Evolutionary conservation across 2,113 vertebrate species (phyloP).

Genomic region (Dipodomys merriami): DNA sequence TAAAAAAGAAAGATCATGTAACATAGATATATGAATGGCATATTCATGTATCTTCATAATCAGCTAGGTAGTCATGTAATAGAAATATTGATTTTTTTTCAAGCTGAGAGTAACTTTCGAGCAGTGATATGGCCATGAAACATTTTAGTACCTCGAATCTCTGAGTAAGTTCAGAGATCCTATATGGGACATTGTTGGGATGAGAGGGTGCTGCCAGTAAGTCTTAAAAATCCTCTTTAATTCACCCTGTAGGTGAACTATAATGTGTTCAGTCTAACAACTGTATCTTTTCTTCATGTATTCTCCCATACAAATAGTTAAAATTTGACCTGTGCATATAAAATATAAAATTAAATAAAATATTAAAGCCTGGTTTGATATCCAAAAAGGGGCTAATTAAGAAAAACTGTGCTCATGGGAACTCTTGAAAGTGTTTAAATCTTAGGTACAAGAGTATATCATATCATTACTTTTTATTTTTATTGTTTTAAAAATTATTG

Average conservation of each 20-base stretch:
- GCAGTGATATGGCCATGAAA: neutral
- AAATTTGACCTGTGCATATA: neutral
- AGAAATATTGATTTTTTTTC: neutral
- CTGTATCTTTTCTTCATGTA: neutral
- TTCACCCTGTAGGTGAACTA: neutral
- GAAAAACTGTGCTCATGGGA: neutral
- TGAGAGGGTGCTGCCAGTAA: neutral
- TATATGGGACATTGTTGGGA: neutral
- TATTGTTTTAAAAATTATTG: too few species aligned
- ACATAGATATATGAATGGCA: neutral
- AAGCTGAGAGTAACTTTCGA: neutral
- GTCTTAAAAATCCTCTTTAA: neutral
- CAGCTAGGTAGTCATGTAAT: neutral
- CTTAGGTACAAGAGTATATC: neutral
- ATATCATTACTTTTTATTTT: neutral
- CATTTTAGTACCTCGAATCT: neutral
- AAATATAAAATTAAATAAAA: too few species aligned
- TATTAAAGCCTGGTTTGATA: neutral
- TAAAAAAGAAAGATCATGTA: too few species aligned
- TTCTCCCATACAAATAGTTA: neutral
- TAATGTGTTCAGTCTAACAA: neutral
- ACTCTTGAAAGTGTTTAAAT: neutral
- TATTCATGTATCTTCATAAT: constrained; percentile 15
- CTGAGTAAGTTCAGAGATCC: neutral
- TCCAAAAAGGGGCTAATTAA: neutral